Percentiles rank a stretch among this genome's conserved stretches.
phyloP scores from a whole-genome alignment of 2,797 vertebrate species.

The Eulemur rubriventer region DNA sequence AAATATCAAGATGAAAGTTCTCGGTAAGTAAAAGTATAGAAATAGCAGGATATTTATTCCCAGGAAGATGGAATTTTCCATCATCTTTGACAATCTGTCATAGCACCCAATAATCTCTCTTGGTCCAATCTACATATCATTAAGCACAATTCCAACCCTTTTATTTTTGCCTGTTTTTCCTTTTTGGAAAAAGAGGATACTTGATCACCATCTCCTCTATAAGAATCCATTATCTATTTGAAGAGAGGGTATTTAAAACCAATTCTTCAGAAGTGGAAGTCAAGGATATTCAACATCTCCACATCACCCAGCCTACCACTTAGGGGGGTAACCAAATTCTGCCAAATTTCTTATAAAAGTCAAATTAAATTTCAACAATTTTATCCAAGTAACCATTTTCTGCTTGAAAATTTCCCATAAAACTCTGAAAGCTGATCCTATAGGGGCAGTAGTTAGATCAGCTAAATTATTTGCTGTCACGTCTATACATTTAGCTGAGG shows the following conservation, averaged over 20 bases:
- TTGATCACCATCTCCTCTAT: constrained; percentile 1
- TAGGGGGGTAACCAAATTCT: constrained; percentile 37
- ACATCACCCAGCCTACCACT: not conserved
- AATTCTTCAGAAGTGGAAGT: constrained; percentile 25
- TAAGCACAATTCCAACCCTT: not conserved
- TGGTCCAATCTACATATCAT: not conserved
- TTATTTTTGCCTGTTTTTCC: not conserved
- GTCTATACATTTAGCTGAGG: not conserved
- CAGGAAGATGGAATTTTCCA: not conserved
- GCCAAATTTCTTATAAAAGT: constrained; percentile 38
- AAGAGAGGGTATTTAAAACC: constrained; percentile 14
- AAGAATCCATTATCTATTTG: constrained; percentile 19
- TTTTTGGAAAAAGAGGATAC: constrained; percentile 6
- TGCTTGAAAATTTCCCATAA: constrained; percentile 45
- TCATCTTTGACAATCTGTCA: not conserved
- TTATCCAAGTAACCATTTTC: constrained; percentile 43
- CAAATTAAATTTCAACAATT: constrained; percentile 52
- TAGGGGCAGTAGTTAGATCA: not conserved
- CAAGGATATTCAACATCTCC: not conserved
- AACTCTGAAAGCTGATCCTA: constrained; percentile 4
- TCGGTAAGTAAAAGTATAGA: not conserved
- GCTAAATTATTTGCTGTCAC: not conserved
- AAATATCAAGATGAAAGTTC: constrained; percentile 12
- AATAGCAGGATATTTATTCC: not conserved
- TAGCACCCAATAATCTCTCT: not conserved